A percentile compares a stretch with the other conserved stretches of the same genome.
Evolutionary conservation across 2,113 vertebrate genomes (phyloP).

Genomic region (Dicrurus megarhynchus): DNA sequence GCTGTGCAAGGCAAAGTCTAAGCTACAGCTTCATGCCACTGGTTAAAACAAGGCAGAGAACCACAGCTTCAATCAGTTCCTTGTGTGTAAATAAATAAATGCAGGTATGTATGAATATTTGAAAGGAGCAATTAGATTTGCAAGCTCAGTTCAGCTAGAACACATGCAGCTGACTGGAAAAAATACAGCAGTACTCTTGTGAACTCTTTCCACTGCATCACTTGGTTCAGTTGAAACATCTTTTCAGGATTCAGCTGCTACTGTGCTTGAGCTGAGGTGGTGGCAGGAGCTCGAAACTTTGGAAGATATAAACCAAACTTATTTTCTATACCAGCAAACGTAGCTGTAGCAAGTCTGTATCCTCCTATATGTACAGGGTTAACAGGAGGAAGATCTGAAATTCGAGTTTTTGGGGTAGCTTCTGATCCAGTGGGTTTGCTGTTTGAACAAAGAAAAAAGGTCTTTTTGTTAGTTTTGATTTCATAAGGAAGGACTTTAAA

Average conservation of each 20-base stretch:
- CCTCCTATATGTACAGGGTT: constrained; percentile 90
- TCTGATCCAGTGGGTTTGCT: constrained; percentile 88
- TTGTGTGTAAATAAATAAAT: constrained; percentile 71
- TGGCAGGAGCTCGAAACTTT: constrained; percentile 81
- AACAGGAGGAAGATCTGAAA: constrained; percentile 83
- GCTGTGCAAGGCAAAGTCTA: constrained; percentile 77
- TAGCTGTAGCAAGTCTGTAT: constrained; percentile 90
- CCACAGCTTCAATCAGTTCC: constrained; percentile 66
- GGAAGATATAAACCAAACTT: constrained; percentile 95
- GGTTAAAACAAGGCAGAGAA: constrained; percentile 69
- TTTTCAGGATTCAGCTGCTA: constrained; percentile 42
- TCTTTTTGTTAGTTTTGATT: neutral
- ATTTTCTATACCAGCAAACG: constrained; percentile 93
- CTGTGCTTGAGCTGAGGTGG: constrained; percentile 70
- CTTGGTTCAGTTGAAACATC: neutral
- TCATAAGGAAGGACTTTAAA: neutral
- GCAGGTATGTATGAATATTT: constrained; percentile 48
- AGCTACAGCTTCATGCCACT: constrained; percentile 79
- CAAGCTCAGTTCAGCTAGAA: constrained; percentile 66
- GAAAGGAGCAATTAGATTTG: constrained; percentile 57
- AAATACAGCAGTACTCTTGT: constrained; percentile 26
- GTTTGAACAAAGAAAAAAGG: constrained; percentile 37
- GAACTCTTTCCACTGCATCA: neutral
- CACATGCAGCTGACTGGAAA: constrained; percentile 75
- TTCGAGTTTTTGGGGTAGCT: constrained; percentile 78